Evolutionary conservation across 2,797 vertebrate genomes (phyloP).

Genomic region (Phylloscopus collybita): DNA sequence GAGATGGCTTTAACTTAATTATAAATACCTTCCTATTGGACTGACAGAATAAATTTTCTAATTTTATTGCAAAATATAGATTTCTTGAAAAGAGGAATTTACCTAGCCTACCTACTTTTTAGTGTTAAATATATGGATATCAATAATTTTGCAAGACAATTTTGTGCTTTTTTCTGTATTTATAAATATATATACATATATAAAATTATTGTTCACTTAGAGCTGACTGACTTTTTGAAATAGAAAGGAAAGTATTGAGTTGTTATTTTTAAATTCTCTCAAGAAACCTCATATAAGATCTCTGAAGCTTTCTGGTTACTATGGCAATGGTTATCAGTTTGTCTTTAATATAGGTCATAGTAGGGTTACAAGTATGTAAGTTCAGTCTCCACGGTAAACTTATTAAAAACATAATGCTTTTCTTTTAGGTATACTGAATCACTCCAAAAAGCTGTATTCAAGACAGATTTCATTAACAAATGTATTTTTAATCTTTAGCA

Average conservation of each 20-base stretch:
- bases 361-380: background rate
- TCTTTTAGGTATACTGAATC: background rate
- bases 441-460: background rate
- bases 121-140: background rate
- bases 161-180: background rate
- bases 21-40: background rate
- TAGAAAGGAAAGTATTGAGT: background rate
- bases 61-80: background rate
- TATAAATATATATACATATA: background rate
- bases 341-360: background rate
- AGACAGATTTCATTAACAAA: background rate
- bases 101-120: background rate
- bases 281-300: background rate
- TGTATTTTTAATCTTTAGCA: background rate
- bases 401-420: background rate
- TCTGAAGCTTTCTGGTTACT: conserved; percentile 3
- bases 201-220: background rate
- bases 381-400: background rate
- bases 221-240: background rate
- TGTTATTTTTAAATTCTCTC: background rate
- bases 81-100: background rate
- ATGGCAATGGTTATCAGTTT: background rate
- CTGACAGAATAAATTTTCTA: background rate
- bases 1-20: background rate
- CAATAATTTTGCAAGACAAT: background rate